phyloP scores from a whole-genome alignment of 2,113 vertebrate genomes.

The Peromyscus leucopus region DNA sequence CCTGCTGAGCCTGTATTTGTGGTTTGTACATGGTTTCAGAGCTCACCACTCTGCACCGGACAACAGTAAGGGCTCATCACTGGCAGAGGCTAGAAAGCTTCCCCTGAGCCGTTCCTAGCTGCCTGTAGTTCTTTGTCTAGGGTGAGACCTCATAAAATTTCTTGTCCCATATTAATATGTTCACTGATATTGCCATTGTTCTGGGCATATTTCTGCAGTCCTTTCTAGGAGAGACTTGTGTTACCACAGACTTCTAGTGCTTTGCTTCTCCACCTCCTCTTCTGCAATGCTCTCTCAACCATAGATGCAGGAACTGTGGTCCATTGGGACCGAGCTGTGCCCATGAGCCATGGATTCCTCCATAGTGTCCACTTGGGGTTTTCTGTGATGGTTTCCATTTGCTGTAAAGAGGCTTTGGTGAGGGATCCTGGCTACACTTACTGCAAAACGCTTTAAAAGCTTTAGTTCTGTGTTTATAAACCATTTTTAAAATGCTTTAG shows the following conservation, averaged over 20 bases:
- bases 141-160: background rate
- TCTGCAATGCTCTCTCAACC: background rate
- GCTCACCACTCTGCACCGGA: background rate
- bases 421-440: background rate
- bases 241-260: background rate
- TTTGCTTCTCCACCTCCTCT: background rate
- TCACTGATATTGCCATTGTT: background rate
- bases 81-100: background rate
- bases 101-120: background rate
- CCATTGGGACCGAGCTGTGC: background rate
- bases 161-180: background rate
- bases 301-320: background rate
- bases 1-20: background rate
- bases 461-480: conserved; percentile 11
- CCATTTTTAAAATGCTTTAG: conserved; percentile 31
- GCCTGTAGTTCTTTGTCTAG: background rate
- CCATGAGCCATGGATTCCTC: background rate
- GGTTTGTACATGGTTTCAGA: background rate
- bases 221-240: background rate
- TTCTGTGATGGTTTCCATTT: background rate
- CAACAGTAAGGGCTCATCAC: background rate
- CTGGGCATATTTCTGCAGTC: background rate
- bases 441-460: background rate
- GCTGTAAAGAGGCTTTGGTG: background rate
- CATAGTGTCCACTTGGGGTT: background rate